Conservation (phyloP, 1,140 invertebrate species). For the Liolophura sinensis region DNA sequence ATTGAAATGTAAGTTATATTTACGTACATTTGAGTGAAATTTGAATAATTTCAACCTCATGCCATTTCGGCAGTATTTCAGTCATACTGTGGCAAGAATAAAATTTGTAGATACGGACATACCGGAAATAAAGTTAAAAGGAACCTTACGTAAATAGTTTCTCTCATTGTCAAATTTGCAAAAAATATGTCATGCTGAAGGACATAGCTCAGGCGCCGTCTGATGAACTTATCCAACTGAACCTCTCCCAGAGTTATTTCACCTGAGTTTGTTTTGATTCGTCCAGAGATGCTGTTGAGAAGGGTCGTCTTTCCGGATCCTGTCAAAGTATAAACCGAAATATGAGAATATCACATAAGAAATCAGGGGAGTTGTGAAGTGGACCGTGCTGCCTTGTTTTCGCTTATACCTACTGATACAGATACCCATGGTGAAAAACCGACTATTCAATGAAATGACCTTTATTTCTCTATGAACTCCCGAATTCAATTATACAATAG, state of each 20-base stretch:
- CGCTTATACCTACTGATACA: too few species aligned
- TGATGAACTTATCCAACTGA: slow-evolving; percentile 75
- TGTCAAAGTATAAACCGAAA: slow-evolving; percentile 34
- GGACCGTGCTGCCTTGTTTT: too few species aligned
- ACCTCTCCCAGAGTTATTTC: slow-evolving; percentile 76
- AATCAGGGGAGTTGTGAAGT: too few species aligned
- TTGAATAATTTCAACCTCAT: background rate
- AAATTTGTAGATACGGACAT: background rate
- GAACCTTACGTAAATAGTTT: slow-evolving; percentile 72
- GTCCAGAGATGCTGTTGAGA: slow-evolving; percentile 70
- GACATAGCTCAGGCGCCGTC: slow-evolving; percentile 80
- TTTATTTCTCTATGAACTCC: too few species aligned
- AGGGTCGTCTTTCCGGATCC: slow-evolving; percentile 82
- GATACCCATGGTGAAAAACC: too few species aligned
- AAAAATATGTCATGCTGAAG: slow-evolving; percentile 86
- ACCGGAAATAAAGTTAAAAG: background rate
- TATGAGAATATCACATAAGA: too few species aligned
- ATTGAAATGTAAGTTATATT: background rate
- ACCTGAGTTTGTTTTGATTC: slow-evolving; percentile 69
- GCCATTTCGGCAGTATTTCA: background rate
- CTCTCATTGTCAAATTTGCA: slow-evolving; percentile 76
- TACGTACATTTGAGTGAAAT: background rate
- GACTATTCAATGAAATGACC: too few species aligned
- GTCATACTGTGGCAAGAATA: too few species aligned
- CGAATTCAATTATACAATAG: too few species aligned